Base-by-base conservation (phyloP, 2,797 vertebrate genomes). In the Smutsia gigantea region DNA sequence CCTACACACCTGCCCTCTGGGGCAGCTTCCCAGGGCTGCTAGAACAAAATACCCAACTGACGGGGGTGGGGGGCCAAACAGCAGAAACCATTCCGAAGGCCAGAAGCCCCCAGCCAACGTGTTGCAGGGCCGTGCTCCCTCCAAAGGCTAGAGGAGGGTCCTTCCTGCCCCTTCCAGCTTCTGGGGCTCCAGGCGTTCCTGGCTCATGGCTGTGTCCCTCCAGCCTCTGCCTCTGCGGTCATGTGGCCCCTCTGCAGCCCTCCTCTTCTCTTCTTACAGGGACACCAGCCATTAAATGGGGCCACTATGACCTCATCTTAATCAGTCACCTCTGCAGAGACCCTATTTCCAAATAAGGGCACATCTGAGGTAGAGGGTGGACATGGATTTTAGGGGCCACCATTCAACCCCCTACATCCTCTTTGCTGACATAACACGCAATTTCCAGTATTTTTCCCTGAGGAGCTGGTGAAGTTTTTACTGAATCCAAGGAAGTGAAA, bases 401-500 rank as follows among this genome's bases (percentile, higher is more conserved):
- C 2, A 2, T 12, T 12, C 18, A 71, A 34, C 23, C 23, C 10
- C 4, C 34, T 0, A 14, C 25, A 2, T 4, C 31, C 34, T 25
- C 59, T 37, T 51, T n/a, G 25, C 51, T 23, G 29, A 72, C 11
- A 72, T 75, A 2, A n/a, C n/a, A 23, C 2, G 0, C 6, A 3
- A 1, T 13, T 37, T 31, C 57, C 27, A 59, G 11, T 39, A 5
- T 55, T 21, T 42, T 25, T 31, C 7, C 64, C 68, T 64, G 84
- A 87, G 42, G 34, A 78, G 90, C 83, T 53, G 34, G 78, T 87
- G 81, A 95, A 66, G 49, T 96, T 97, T 96, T 96, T 96, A 90
- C 97, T 96, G 95, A 97, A 96, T 94, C 74, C 92, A 90, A 78
- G 91, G 77, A 93, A 93, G 88, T 95, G 94, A 96, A 97, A 97